These are phyloP conservation scores for Cydia splendana DNA, from an alignment of 1,140 invertebrate genomes.

Conservation along the genomic window DNA sequence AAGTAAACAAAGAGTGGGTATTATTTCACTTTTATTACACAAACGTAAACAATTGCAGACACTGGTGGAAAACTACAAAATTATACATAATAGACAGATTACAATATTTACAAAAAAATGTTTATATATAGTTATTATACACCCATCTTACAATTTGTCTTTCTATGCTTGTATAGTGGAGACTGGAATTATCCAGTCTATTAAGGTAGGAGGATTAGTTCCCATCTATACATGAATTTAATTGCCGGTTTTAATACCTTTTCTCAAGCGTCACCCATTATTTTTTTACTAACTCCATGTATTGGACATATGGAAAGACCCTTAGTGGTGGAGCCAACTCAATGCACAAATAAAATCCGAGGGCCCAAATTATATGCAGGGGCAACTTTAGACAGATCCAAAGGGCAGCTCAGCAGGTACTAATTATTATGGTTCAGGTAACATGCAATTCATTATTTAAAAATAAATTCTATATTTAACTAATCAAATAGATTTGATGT, in stretches of 20 bases:
- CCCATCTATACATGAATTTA: no score
- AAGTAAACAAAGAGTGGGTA: conserved; percentile 43
- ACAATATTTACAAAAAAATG: conserved; percentile 51
- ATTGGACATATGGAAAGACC: not conserved
- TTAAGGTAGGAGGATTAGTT: no score
- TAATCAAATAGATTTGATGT: not conserved
- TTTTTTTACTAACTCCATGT: no score
- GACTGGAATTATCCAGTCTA: no score
- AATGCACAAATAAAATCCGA: not conserved
- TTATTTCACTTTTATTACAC: conserved; percentile 60
- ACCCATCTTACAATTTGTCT: not conserved
- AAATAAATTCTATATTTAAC: not conserved
- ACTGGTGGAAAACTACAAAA: conserved; percentile 71
- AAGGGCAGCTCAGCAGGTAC: not conserved
- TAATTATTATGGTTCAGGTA: conserved; percentile 23
- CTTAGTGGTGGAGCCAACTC: not conserved
- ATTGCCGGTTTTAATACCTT: no score
- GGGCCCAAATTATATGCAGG: not conserved
- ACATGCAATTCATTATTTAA: conserved; percentile 22
- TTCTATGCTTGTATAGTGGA: not conserved
- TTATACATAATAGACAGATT: conserved; percentile 46
- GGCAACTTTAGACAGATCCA: not conserved
- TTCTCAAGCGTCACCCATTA: no score
- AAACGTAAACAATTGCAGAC: conserved; percentile 64
- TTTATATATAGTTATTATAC: not conserved